Percentiles rank a stretch among this genome's conserved stretches.
Conservation (phyloP, 2,888 invertebrate species). For the Drosophila infuscata region DNA sequence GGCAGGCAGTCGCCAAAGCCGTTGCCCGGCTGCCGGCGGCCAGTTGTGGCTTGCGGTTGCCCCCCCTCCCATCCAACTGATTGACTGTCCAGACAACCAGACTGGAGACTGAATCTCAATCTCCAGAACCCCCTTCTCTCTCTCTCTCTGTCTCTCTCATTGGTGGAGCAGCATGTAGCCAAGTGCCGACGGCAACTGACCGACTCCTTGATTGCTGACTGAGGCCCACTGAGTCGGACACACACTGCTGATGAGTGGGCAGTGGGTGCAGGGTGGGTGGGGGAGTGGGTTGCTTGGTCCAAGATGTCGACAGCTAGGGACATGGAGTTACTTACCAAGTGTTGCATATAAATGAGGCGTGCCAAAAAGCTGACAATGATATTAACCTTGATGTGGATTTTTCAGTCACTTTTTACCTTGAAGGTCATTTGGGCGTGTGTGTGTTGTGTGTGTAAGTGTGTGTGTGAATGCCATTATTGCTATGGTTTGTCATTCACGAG, state of each 20-base stretch:
- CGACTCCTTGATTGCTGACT: conserved; percentile 26
- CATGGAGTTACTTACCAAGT: conserved; percentile 20
- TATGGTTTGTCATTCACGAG: not conserved
- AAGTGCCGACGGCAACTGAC: conserved; percentile 63
- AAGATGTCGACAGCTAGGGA: conserved; percentile 12
- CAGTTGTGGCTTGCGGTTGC: conserved; percentile 23
- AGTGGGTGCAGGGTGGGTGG: not conserved
- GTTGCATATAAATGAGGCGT: conserved; percentile 77
- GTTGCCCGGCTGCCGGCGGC: conserved; percentile 7
- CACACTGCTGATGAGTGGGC: not conserved
- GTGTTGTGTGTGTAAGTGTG: not conserved
- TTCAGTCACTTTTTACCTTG: conserved; percentile 24
- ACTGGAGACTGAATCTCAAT: conserved; percentile 34
- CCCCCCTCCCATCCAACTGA: conserved; percentile 44
- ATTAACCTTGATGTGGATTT: conserved; percentile 72
- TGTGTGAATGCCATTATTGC: conserved; percentile 1
- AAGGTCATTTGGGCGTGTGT: conserved; percentile 34
- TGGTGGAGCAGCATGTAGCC: conserved; percentile 51
- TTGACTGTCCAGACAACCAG: conserved; percentile 59
- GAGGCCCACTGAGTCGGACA: conserved; percentile 3
- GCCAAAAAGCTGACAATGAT: conserved; percentile 76
- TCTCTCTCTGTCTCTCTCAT: conserved; percentile 6
- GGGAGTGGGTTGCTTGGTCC: not conserved
- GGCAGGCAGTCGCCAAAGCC: conserved; percentile 17
- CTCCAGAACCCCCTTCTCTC: not conserved